Conservation (phyloP, 2,797 vertebrate species). For the Yasuhikotakia modesta region DNA sequence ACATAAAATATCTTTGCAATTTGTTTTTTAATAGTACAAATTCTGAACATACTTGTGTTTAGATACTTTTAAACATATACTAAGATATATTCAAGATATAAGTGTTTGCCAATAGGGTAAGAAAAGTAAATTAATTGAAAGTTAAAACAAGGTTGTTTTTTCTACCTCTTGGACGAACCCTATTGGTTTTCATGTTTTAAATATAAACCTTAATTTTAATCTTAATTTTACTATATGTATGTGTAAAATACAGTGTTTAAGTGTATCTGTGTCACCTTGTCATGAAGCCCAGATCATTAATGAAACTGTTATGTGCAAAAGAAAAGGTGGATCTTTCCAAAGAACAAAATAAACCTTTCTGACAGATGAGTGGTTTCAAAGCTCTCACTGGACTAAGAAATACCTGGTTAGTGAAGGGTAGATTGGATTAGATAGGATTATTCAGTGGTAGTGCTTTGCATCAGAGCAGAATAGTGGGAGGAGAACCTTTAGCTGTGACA, state of each 20-base stretch:
- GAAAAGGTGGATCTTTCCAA: neutral
- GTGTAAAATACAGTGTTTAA: too few species aligned
- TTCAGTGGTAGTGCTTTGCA: neutral
- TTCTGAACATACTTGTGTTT: neutral
- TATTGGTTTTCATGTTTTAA: too few species aligned
- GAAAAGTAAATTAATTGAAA: too few species aligned
- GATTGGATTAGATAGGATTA: neutral
- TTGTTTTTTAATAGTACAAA: neutral
- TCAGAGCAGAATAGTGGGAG: neutral
- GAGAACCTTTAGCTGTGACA: neutral
- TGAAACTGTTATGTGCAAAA: too few species aligned
- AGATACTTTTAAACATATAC: too few species aligned
- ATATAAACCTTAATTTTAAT: too few species aligned
- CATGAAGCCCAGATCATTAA: too few species aligned
- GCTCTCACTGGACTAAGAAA: neutral
- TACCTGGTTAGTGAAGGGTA: constrained; percentile 2
- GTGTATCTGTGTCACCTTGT: neutral
- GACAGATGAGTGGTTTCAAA: neutral
- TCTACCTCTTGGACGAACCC: too few species aligned
- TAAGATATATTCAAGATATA: too few species aligned
- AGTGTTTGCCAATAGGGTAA: too few species aligned
- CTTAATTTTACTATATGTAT: too few species aligned
- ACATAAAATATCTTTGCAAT: neutral
- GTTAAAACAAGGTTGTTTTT: too few species aligned
- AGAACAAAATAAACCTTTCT: neutral